These are phyloP conservation scores for Pelusios castaneus DNA, from an alignment of 2,113 vertebrate species.

Conservation along the genomic window DNA sequence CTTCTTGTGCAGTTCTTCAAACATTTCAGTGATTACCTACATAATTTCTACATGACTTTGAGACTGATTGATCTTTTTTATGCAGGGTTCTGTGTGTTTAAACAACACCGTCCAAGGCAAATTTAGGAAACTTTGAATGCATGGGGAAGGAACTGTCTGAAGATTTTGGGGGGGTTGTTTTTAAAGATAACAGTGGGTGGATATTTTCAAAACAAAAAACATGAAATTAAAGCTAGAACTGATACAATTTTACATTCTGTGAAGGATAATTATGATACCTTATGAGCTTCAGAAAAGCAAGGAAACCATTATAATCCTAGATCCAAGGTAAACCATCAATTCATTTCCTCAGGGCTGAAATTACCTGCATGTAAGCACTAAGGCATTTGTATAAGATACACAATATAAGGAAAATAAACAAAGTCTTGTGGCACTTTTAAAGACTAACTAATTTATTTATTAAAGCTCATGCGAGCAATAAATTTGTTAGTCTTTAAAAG, in stretches of 20 bases:
- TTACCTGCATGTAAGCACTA: not conserved
- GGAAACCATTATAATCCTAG: not conserved
- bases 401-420: not conserved
- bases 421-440: too few relatives aligned
- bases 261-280: not conserved
- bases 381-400: not conserved
- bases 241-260: not conserved
- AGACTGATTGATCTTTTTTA: not conserved
- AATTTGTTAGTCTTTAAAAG: too few relatives aligned
- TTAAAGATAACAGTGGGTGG: not conserved
- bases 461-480: too few relatives aligned
- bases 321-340: not conserved
- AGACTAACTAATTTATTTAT: too few relatives aligned
- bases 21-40: fast-evolving
- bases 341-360: not conserved
- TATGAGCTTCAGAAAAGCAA: not conserved
- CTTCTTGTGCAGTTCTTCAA: not conserved
- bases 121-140: not conserved
- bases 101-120: not conserved
- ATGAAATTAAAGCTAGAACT: not conserved
- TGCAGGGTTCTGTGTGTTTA: not conserved
- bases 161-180: not conserved
- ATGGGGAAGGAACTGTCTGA: not conserved
- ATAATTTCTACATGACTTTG: not conserved
- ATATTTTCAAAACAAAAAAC: not conserved